Conservation (phyloP, 2,797 vertebrate species). For the Delichon dasypus region DNA sequence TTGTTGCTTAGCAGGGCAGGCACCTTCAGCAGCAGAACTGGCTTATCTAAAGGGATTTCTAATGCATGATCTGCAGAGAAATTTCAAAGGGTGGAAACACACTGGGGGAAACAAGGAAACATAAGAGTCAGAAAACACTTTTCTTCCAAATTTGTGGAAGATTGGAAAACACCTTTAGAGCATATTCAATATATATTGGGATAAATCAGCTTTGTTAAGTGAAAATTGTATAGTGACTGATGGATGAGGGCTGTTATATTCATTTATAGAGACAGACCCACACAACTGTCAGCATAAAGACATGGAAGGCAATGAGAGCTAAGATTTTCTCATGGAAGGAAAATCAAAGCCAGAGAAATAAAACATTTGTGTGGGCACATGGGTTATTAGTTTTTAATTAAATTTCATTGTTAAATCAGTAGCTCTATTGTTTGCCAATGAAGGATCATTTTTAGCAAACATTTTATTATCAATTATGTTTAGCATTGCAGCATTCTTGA, state of each 20-base stretch:
- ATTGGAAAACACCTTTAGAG: background rate
- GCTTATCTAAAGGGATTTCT: background rate
- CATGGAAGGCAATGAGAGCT: background rate
- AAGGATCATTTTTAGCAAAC: background rate
- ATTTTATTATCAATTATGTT: background rate
- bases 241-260: background rate
- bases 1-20: background rate
- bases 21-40: background rate
- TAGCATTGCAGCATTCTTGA: background rate
- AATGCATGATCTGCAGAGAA: background rate
- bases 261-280: background rate
- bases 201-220: background rate
- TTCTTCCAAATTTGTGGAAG: background rate
- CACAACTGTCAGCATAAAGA: background rate
- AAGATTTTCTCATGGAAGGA: background rate
- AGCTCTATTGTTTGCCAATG: background rate
- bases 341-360: background rate
- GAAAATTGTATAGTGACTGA: background rate
- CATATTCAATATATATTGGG: background rate
- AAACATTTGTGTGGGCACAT: background rate
- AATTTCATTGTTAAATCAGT: conserved; percentile 9
- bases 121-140: background rate
- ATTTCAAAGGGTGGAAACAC: background rate
- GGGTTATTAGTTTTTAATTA: conserved; percentile 14
- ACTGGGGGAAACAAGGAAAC: background rate